phyloP scores from a whole-genome alignment of 2,888 invertebrate genomes.

The Calameuta pallipes region DNA sequence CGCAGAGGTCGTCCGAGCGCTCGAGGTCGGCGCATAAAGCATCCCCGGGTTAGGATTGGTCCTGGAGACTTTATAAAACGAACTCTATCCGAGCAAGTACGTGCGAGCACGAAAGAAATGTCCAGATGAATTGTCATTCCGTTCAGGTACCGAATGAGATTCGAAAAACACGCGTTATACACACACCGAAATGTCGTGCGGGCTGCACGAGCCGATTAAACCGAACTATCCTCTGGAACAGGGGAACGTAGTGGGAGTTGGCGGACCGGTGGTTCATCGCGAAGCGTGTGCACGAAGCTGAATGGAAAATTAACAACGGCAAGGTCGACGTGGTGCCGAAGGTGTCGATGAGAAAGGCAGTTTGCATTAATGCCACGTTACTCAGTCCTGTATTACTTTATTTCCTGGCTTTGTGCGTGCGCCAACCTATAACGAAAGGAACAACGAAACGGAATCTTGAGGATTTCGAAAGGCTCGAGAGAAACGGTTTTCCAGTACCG shows the following conservation, averaged over 20 bases:
- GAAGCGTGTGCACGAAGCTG: background rate
- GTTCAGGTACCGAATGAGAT: constrained; percentile 24
- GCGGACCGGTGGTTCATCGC: background rate
- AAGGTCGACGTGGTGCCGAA: background rate
- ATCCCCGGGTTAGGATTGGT: constrained; percentile 46
- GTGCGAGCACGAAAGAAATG: constrained; percentile 50
- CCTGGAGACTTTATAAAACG: constrained; percentile 28
- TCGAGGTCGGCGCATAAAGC: constrained; percentile 57
- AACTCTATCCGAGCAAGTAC: constrained; percentile 36
- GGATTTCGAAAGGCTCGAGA: background rate
- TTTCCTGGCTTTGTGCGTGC: background rate
- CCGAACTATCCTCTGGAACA: background rate
- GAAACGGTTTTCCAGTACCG: background rate
- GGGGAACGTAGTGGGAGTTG: background rate
- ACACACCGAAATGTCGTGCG: constrained; percentile 17
- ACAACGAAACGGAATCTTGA: background rate
- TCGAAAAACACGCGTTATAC: constrained; percentile 36
- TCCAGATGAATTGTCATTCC: constrained; percentile 37
- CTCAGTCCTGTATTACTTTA: background rate
- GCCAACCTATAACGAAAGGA: background rate
- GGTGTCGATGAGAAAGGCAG: background rate
- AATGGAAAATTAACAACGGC: background rate
- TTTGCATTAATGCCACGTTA: background rate
- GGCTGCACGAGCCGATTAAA: constrained; percentile 3
- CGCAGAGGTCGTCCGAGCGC: constrained; percentile 49